Evolutionary conservation across 1,140 invertebrate genomes (phyloP), one percentile per base, ranked within the genome.

Genomic region (Drosophila pachea): DNA sequence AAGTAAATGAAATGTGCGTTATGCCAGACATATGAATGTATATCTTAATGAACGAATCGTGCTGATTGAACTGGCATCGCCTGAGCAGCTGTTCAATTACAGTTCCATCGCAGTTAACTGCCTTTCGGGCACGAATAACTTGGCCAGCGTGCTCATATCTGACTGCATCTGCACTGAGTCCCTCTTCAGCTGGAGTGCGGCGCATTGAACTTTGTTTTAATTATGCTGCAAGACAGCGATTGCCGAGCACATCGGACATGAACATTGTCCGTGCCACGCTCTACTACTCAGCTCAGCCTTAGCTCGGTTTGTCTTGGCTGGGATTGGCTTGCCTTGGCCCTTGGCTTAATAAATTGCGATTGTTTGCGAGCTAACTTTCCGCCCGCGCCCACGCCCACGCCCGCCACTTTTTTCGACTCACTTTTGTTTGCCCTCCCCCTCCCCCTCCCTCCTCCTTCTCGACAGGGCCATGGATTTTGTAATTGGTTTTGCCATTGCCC

Each of bases 271-370:
- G 76, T 67, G 76, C 67, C 71, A 59, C 64, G 67, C 74, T 63
- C 33, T 48, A 3, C 22, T 22, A 22, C 22, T 22, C 22, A 22
- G 22, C 22, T 3, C 22, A 22, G 22, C 3, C 22, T 3, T 3
- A 22, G 22, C 3, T 3, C 22, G 22, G 22, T n/a, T n/a, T n/a
- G n/a, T n/a, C 22, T 43, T 6, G 0, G 40, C 40, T 43, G 3
- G 40, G 12, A n/a, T 43, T 43, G 40, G 71, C 63, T 79, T 42
- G 52, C 53, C 55, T 54, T 36, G 54, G 53, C 35, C 36, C 75
- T 78, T 83, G 73, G 72, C 77, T 86, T 86, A 86, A 86, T 86
- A 86, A 86, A 86, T 86, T 84, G 79, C 79, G 79, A 84, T 84
- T 84, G 79, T 84, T 86, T 86, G 81, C 73, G 50, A 74, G 78